Percentiles rank a stretch among this genome's conserved stretches.
phyloP scores from a whole-genome alignment of 1,140 invertebrate species.

The Drosophila persimilis region DNA sequence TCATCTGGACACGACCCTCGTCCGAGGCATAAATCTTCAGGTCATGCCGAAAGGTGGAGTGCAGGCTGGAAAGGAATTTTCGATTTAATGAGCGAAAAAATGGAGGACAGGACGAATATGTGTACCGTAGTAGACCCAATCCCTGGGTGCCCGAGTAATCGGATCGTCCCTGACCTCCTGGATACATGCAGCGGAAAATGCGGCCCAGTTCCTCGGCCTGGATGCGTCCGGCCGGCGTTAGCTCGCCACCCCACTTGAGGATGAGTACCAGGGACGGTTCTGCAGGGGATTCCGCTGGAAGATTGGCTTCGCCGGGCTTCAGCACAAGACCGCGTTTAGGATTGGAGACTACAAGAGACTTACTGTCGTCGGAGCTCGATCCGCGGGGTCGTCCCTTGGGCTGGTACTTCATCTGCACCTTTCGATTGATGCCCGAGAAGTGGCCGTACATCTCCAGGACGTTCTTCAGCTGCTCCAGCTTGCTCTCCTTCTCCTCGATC shows the following conservation, averaged over 20 bases:
- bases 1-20: constrained; percentile 99
- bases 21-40: constrained; percentile 99
- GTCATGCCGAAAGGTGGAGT: constrained; percentile 99
- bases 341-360: constrained; percentile 61
- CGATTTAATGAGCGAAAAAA: not conserved
- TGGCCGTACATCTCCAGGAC: constrained; percentile 99
- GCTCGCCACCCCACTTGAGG: constrained; percentile 99
- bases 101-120: not conserved
- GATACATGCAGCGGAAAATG: constrained; percentile 99
- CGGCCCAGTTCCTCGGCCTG: constrained; percentile 98
- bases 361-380: constrained; percentile 98
- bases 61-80: constrained; percentile 86
- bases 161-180: constrained; percentile 93
- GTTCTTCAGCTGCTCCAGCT: constrained; percentile 98
- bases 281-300: constrained; percentile 88
- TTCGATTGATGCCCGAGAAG: constrained; percentile 99
- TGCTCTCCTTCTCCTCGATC: constrained; percentile 98
- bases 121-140: constrained; percentile 90
- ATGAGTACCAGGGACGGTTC: constrained; percentile 97
- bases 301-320: constrained; percentile 45
- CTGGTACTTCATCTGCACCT: constrained; percentile 99
- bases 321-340: constrained; percentile 8
- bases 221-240: constrained; percentile 98
- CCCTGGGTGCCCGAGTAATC: constrained; percentile 91
- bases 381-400: constrained; percentile 95